Evolutionary conservation across 2,888 invertebrate genomes (phyloP).

Genomic region (Heliconius ismenius): DNA sequence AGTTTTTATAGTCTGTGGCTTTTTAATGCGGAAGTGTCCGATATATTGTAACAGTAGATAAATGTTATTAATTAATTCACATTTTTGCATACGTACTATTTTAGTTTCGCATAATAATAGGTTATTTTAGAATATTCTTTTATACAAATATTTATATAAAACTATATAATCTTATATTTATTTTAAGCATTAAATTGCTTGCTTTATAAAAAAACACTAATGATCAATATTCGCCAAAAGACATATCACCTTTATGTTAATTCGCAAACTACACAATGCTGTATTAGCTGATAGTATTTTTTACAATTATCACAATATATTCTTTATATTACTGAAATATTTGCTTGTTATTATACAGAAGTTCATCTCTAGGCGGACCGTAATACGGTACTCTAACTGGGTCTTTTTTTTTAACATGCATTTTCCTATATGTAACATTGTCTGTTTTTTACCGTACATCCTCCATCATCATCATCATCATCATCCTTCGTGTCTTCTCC

Average conservation of each 20-base stretch:
- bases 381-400: not conserved
- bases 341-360: not conserved
- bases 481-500: too few species aligned
- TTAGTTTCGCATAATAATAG: not conserved
- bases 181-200: not conserved
- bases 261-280: not conserved
- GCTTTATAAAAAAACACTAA: not conserved
- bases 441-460: too few species aligned
- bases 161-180: not conserved
- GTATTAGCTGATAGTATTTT: not conserved
- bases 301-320: not conserved
- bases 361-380: not conserved
- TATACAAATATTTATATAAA: too few species aligned
- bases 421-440: too few species aligned
- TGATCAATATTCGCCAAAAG: not conserved
- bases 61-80: not conserved
- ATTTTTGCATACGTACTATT: not conserved
- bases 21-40: constrained; percentile 10
- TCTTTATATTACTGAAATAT: not conserved
- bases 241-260: not conserved
- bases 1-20: constrained; percentile 10
- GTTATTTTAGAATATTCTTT: not conserved
- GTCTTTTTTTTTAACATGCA: too few species aligned
- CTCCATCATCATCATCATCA: too few species aligned
- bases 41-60: not conserved